Evolutionary conservation across 2,888 invertebrate genomes (phyloP).

Genomic region (Euspilapteryx auroguttella): DNA sequence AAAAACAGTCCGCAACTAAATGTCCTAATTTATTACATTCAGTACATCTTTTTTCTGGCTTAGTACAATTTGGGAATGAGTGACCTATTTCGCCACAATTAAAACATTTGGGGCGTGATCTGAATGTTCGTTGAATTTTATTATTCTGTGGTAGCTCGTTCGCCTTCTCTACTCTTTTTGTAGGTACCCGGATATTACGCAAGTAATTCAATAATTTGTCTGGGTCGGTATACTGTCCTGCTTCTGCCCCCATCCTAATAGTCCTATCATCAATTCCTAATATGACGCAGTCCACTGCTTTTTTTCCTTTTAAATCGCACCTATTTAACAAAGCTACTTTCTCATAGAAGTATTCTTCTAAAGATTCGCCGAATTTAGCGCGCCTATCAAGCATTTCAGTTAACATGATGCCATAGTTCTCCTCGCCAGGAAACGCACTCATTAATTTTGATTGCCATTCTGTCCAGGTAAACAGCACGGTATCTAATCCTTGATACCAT

Average conservation of each 20-base stretch:
- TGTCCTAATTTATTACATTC: too few relatives aligned
- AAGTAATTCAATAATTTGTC: constrained; percentile 1
- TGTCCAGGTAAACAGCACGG: constrained; percentile 1
- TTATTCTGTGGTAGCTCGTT: too few relatives aligned
- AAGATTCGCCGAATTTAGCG: neutral
- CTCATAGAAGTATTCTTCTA: constrained; percentile 3
- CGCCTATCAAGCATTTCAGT: constrained; percentile 1
- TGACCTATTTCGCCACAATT: too few relatives aligned
- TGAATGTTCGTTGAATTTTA: too few relatives aligned
- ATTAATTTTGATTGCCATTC: constrained; percentile 3
- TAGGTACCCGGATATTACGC: neutral
- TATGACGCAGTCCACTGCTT: constrained; percentile 4
- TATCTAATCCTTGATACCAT: constrained; percentile 4
- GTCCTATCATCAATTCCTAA: constrained; percentile 1
- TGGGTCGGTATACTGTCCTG: neutral
- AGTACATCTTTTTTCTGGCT: too few relatives aligned
- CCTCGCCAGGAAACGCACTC: constrained; percentile 1
- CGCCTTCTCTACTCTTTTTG: neutral
- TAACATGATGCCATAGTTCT: constrained; percentile 1
- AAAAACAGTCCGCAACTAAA: too few relatives aligned
- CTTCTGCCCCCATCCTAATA: constrained; percentile 2
- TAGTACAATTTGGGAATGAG: too few relatives aligned
- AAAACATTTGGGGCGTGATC: too few relatives aligned
- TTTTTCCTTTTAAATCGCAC: constrained; percentile 1
- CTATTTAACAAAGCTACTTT: constrained; percentile 3